A percentile compares a stretch with the other conserved stretches of the same genome.
Evolutionary conservation across 2,113 vertebrate species (phyloP).

Genomic region (Diadophis punctatus): DNA sequence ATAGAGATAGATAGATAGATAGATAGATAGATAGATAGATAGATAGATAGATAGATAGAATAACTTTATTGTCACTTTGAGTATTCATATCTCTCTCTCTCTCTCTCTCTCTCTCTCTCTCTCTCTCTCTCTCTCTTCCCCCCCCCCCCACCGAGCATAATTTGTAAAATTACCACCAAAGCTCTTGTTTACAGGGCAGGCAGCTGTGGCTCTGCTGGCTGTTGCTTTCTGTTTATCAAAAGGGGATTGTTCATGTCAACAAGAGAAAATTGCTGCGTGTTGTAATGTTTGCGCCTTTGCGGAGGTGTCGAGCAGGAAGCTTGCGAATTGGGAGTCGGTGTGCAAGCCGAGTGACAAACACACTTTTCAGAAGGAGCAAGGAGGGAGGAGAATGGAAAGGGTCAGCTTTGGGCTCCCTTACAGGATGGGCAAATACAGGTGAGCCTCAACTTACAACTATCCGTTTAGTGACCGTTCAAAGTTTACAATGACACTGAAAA

Average conservation of each 20-base stretch:
- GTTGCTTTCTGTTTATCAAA: constrained; percentile 38
- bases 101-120: too few species aligned
- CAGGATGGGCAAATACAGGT: not conserved
- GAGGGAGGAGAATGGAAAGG: fast-evolving
- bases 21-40: not conserved
- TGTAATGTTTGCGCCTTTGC: not conserved
- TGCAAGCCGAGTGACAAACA: not conserved
- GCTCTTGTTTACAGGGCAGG: constrained; percentile 49
- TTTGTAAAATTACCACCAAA: constrained; percentile 54
- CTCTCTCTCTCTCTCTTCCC: too few species aligned
- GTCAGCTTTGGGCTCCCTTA: not conserved
- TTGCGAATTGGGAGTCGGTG: not conserved
- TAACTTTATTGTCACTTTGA: too few species aligned
- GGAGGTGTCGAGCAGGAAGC: not conserved
- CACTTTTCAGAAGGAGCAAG: not conserved
- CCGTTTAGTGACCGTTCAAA: too few species aligned
- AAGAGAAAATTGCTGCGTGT: not conserved
- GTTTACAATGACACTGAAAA: too few species aligned
- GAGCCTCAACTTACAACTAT: too few species aligned
- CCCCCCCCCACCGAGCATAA: constrained; percentile 36
- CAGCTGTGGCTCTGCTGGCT: constrained; percentile 19
- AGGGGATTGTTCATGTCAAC: not conserved
- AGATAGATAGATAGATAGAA: not conserved
- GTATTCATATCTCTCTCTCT: not conserved
- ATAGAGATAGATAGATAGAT: too few species aligned